These are phyloP conservation scores for Drosophila ezoana DNA, from an alignment of 2,888 invertebrate species.

Conservation along the genomic window DNA sequence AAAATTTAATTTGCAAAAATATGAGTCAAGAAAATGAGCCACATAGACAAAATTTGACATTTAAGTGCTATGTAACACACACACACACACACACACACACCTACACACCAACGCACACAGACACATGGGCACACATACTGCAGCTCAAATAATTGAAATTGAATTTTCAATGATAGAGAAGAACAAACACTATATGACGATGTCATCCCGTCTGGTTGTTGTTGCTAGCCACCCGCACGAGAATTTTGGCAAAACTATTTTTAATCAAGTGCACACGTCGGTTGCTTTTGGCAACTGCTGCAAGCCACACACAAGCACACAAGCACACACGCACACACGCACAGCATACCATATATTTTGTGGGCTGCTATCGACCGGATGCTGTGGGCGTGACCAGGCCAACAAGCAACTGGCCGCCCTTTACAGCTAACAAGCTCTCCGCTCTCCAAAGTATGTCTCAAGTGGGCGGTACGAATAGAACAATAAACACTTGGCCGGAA, in stretches of 20 bases:
- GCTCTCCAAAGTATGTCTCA: constrained; percentile 34
- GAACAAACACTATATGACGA: constrained; percentile 48
- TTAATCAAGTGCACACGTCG: constrained; percentile 68
- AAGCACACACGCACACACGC: neutral
- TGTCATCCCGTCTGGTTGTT: constrained; percentile 43
- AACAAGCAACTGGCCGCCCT: constrained; percentile 39
- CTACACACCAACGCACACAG: constrained; percentile 10
- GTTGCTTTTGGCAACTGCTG: constrained; percentile 63
- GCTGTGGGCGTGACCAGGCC: constrained; percentile 40
- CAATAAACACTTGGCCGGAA: constrained; percentile 63
- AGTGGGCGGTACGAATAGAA: constrained; percentile 48
- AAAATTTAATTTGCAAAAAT: constrained; percentile 79
- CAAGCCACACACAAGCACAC: constrained; percentile 6
- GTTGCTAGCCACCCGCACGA: constrained; percentile 59
- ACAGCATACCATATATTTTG: constrained; percentile 6
- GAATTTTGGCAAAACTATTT: constrained; percentile 69
- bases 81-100: constrained; percentile 26
- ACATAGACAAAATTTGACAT: constrained; percentile 63
- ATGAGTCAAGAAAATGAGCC: constrained; percentile 71
- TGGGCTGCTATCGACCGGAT: constrained; percentile 42
- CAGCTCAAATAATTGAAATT: constrained; percentile 72
- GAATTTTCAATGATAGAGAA: constrained; percentile 75
- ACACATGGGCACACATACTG: constrained; percentile 20
- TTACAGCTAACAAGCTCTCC: constrained; percentile 44
- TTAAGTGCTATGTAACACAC: constrained; percentile 51